These are phyloP conservation scores for Erynnis tages DNA, from an alignment of 2,888 invertebrate genomes.

Conservation along the genomic window DNA sequence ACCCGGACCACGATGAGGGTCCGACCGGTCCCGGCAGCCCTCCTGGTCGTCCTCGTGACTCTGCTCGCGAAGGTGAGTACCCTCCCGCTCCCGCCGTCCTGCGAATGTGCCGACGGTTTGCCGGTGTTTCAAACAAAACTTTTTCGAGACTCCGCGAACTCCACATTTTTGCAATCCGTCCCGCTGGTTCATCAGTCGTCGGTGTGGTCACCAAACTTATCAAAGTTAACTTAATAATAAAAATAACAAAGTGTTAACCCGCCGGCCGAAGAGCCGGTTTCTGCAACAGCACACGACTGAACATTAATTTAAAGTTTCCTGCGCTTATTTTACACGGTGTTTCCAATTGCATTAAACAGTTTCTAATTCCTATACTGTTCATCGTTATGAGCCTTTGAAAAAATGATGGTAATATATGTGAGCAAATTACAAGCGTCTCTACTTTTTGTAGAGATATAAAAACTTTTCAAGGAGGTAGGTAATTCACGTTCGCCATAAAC, in stretches of 20 bases:
- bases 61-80: constrained; percentile 43
- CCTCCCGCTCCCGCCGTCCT: constrained; percentile 17
- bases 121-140: constrained; percentile 26
- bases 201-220: constrained; percentile 14
- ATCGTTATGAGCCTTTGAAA: constrained; percentile 1
- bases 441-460: background rate
- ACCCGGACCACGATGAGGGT: constrained; percentile 52
- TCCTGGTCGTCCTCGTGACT: constrained; percentile 51
- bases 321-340: constrained; percentile 14
- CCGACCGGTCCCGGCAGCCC: constrained; percentile 50
- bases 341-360: constrained; percentile 23
- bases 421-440: background rate
- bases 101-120: constrained; percentile 28
- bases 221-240: constrained; percentile 29
- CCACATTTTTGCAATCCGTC: constrained; percentile 13
- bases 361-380: constrained; percentile 9
- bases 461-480: background rate
- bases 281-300: constrained; percentile 25
- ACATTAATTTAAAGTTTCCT: constrained; percentile 27
- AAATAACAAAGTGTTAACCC: constrained; percentile 31
- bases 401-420: background rate
- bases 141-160: constrained; percentile 30
- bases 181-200: constrained; percentile 20
- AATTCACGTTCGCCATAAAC: background rate
- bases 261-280: constrained; percentile 32